Evolutionary conservation across 2,113 vertebrate genomes (phyloP), one percentile per base, ranked within the genome.

Genomic region (Phocoena sinus): DNA sequence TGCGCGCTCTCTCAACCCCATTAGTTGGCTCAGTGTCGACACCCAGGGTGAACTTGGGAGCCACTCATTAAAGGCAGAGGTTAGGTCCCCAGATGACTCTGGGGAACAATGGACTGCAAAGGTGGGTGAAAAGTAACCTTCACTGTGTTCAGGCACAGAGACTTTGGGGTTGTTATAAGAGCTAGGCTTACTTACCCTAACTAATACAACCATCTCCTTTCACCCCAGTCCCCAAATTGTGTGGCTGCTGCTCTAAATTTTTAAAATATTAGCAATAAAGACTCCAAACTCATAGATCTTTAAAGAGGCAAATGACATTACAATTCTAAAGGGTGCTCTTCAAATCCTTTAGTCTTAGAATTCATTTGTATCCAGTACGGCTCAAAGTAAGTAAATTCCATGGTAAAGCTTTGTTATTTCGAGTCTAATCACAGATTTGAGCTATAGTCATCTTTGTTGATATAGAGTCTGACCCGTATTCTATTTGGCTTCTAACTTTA

Each of bases 191-290:
- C 80, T 38, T 67, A 47, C 31, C 76, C 74, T 53, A 26, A 92
- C 71, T 62, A 63, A 68, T 3, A 56, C 0, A 3, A 71, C 25
- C 33, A n/a, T 70, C 87, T 92, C 47, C 73, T 97, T 33, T 62
- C n/a, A 73, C 15, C 65, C 21, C 58, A 56, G 62, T 36, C n/a
- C 31, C 28, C 3, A 89, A 77, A 71, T 20, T 60, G 33, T 47
- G 36, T 68, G 23, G 47, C 53, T 71, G 18, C 25, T 71, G 18
- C 25, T 96, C 44, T 73, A 14, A 76, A 68, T 65, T 21, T 85
- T 77, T 87, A 62, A 53, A 53, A 41, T 77, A 58, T 83, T 76
- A 96, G 53, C 71, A 94, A 90, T 47, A 94, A 94, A 95, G 74
- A 6, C 56, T 90, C 44, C n/a, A 62, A 85, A 70, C 6, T 36